Conservation (phyloP, 2,888 invertebrate species). For the Lapara coniferarum region DNA sequence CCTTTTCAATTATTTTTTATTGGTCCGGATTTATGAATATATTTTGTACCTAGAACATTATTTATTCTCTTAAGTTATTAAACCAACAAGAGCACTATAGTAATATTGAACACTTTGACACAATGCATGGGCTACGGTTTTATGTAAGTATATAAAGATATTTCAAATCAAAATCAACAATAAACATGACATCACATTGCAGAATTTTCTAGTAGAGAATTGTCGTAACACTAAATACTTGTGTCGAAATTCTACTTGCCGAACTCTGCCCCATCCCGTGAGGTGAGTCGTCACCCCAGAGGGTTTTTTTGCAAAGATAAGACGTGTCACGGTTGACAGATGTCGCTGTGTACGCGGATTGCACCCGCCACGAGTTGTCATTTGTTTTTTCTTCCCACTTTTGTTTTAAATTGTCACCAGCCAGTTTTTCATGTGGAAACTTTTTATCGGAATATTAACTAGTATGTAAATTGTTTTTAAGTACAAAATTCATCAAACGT, state of each 20-base stretch:
- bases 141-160: too few relatives aligned
- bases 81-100: too few relatives aligned
- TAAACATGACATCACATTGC: not conserved
- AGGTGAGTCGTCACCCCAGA: conserved; percentile 61
- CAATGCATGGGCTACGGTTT: too few relatives aligned
- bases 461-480: not conserved
- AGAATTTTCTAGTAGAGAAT: not conserved
- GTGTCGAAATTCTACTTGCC: too few relatives aligned
- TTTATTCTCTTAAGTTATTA: too few relatives aligned
- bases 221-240: not conserved
- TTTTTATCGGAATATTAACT: not conserved
- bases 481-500: too few relatives aligned
- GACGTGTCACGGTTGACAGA: conserved; percentile 78
- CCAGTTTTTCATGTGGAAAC: not conserved
- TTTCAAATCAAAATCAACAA: too few relatives aligned
- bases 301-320: conserved; percentile 71
- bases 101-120: too few relatives aligned
- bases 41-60: too few relatives aligned
- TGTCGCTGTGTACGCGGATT: conserved; percentile 69
- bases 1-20: too few relatives aligned
- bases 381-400: conserved; percentile 34
- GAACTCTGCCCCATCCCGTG: conserved; percentile 38
- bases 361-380: conserved; percentile 63
- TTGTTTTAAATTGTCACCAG: conserved; percentile 32
- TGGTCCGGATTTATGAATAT: too few relatives aligned